Base-by-base conservation (phyloP, 2,888 invertebrate genomes). In the Scrobipalpa atriplicella region DNA sequence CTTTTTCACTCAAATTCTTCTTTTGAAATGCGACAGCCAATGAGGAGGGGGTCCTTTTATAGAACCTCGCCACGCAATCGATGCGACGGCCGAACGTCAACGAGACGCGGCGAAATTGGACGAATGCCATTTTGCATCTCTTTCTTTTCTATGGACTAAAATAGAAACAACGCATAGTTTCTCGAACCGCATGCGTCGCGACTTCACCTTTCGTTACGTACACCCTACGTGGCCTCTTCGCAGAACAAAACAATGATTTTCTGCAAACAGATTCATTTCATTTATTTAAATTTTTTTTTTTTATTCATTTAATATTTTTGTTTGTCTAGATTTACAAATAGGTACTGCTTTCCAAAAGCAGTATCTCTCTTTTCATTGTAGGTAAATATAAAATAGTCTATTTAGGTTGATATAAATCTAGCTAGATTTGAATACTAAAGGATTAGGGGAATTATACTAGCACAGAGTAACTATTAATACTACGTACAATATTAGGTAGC, bases 121-220 rank as follows among this genome's bases (percentile, higher is more conserved):
- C 81, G 82, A 81, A 70, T 67, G 18, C 38, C 38, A 61, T 41
- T n/a, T 43, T 41, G 56, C 39, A 62, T 73, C 66, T 69, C 54
- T 80, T 73, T 79, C 78, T 75, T 66, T 83, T 71, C 70, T 43
- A 64, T 62, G 3, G 62, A 8, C 5, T 56, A 58, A 68, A 66
- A 74, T 61, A 70, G 78, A 73, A 74, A 75, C 21, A 74, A 69
- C 56, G 58, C 68, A 62, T 9, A 16, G 18, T 36, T 36, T 36
- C 43, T 62, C 58, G 69, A 72, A 66, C 61, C 70, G 82, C 75
- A 68, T 74, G 76, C 78, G 79, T 76, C 75, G 72, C 21, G 63
- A 9, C 11, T 36, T 43, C 70, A 72, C 78, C 78, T 81, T 82
- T 81, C 83, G 82, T 83, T 80, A 70, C 73, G 74, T 71, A 67